These are phyloP conservation scores for Cossypha caffra DNA, from an alignment of 2,797 vertebrate genomes.

Conservation along the genomic window DNA sequence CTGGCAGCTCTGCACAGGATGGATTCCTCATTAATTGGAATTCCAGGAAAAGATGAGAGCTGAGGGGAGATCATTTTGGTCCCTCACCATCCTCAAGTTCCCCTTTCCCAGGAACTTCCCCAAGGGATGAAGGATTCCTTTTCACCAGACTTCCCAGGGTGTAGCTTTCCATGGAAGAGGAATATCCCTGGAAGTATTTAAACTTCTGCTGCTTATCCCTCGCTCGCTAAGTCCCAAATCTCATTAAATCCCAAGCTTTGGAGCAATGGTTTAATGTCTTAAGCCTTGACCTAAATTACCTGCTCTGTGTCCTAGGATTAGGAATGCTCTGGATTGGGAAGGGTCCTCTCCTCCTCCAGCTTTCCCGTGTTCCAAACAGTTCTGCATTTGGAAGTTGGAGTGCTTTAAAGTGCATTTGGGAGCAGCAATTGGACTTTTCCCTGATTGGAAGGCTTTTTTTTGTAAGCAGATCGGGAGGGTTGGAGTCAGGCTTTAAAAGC, in stretches of 20 bases:
- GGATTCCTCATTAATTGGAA: not conserved
- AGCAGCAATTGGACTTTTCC: constrained; percentile 1
- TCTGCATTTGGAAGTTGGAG: not conserved
- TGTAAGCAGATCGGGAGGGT: constrained; percentile 31
- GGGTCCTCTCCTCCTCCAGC: not conserved
- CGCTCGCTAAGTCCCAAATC: not conserved
- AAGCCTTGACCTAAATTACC: not conserved
- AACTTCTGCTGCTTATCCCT: constrained; percentile 7
- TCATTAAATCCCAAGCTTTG: constrained; percentile 8
- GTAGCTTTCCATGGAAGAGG: not conserved
- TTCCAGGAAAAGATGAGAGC: not conserved
- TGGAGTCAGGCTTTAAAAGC: constrained; percentile 47
- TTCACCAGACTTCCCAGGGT: not conserved
- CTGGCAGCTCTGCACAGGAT: rapidly evolving
- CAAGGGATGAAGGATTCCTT: rapidly evolving
- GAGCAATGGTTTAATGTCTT: not conserved
- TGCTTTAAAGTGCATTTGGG: not conserved
- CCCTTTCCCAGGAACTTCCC: not conserved
- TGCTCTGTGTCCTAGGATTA: not conserved
- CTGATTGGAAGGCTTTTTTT: constrained; percentile 7
- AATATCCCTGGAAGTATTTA: not conserved
- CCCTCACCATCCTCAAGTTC: not conserved
- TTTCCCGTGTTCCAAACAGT: not conserved
- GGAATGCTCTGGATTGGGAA: not conserved
- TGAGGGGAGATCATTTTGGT: not conserved